Evolutionary conservation across 2,797 vertebrate genomes (phyloP).

Genomic region (Darevskia mixta): DNA sequence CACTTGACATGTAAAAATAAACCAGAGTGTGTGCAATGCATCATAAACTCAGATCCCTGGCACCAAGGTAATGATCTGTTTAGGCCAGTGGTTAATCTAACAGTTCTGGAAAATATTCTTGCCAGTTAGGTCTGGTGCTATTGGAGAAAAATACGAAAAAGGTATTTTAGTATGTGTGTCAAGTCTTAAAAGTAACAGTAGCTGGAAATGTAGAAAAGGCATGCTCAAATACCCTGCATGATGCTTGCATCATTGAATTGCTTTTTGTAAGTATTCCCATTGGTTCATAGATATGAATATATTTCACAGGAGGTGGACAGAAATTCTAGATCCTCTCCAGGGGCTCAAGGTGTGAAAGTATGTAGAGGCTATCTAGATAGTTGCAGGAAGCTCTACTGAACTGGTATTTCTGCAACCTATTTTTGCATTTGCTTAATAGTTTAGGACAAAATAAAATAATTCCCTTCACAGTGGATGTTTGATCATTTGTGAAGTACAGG

Average conservation of each 20-base stretch:
- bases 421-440: constrained; percentile 5
- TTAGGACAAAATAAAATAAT: constrained; percentile 12
- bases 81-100: neutral
- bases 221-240: neutral
- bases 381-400: constrained; percentile 9
- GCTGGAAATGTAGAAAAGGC: neutral
- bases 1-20: constrained; percentile 29
- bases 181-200: constrained; percentile 14
- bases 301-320: neutral
- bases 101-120: neutral
- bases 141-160: neutral
- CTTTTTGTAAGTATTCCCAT: neutral
- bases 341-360: neutral
- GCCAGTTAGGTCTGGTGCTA: neutral
- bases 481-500: neutral
- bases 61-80: neutral
- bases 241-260: neutral
- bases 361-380: neutral
- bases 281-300: neutral
- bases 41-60: neutral
- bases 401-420: neutral
- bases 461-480: neutral
- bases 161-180: neutral
- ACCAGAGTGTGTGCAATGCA: constrained; percentile 19
- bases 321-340: neutral